Percentiles rank a stretch among this genome's conserved stretches.
phyloP scores from a whole-genome alignment of 2,888 invertebrate genomes.

The Branchellion lobata region DNA sequence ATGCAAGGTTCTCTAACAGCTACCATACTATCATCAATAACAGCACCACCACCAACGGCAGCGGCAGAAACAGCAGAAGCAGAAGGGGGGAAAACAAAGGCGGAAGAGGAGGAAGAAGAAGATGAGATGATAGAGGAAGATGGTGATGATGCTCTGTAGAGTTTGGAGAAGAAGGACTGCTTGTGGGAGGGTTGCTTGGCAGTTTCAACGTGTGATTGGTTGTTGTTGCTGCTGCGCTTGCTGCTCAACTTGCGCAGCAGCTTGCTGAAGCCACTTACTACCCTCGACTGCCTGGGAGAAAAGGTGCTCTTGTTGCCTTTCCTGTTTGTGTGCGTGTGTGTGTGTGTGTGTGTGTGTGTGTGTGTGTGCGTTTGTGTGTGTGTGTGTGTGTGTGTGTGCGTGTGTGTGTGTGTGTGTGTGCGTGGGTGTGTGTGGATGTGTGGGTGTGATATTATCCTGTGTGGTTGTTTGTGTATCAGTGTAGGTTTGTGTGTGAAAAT shows the following conservation, averaged over 20 bases:
- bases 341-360: background rate
- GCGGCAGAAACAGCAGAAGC: background rate
- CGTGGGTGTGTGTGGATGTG: too few species aligned
- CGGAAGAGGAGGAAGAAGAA: background rate
- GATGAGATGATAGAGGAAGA: background rate
- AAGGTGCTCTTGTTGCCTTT: too few species aligned
- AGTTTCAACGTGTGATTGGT: too few species aligned
- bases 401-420: background rate
- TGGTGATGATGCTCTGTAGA: background rate
- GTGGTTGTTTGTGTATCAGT: too few species aligned
- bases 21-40: background rate
- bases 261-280: background rate
- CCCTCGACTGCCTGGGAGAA: background rate
- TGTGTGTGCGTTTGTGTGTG: too few species aligned
- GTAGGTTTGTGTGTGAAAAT: too few species aligned
- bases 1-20: background rate
- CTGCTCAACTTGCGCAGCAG: background rate
- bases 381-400: background rate
- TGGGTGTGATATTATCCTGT: too few species aligned
- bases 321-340: slow-evolving; percentile 1
- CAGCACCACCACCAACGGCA: background rate
- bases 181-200: background rate
- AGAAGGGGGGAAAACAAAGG: background rate
- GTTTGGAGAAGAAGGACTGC: slow-evolving; percentile 8
- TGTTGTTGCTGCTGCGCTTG: background rate